Conservation (phyloP, 1,140 invertebrate species). For the Drosophila santomea region DNA sequence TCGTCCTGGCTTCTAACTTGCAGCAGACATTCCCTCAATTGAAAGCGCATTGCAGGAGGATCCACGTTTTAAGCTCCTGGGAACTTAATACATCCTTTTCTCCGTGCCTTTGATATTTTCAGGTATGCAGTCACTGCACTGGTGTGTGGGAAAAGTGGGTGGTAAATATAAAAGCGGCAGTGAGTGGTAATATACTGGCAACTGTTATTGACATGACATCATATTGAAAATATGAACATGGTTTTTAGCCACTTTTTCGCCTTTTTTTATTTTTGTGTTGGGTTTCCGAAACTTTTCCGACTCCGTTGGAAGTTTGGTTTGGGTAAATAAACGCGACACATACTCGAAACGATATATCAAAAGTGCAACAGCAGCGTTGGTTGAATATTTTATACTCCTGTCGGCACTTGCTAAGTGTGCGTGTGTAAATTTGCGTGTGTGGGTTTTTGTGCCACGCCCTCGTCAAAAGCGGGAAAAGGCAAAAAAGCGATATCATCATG, state of each 20-base stretch:
- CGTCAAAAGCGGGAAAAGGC: constrained; percentile 25
- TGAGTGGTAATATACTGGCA: constrained; percentile 58
- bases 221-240: constrained; percentile 73
- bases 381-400: constrained; percentile 47
- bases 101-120: not conserved
- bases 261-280: constrained; percentile 11
- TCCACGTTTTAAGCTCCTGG: constrained; percentile 18
- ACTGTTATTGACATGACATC: constrained; percentile 80
- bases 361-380: constrained; percentile 34
- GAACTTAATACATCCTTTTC: not conserved
- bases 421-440: constrained; percentile 27
- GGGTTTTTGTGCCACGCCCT: constrained; percentile 51
- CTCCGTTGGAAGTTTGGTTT: constrained; percentile 35
- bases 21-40: constrained; percentile 15
- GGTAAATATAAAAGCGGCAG: not conserved
- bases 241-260: constrained; percentile 25
- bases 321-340: constrained; percentile 73
- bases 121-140: not conserved
- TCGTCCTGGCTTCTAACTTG: not conserved
- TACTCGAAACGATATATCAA: constrained; percentile 36
- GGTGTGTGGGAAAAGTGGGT: not conserved
- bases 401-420: constrained; percentile 28
- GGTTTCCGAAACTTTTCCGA: constrained; percentile 5
- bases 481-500: constrained; percentile 65
- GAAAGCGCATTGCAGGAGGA: constrained; percentile 12